A percentile compares a stretch with the other conserved stretches of the same genome.
phyloP scores from a whole-genome alignment of 2,797 vertebrate species.

The Potorous gilbertii region DNA sequence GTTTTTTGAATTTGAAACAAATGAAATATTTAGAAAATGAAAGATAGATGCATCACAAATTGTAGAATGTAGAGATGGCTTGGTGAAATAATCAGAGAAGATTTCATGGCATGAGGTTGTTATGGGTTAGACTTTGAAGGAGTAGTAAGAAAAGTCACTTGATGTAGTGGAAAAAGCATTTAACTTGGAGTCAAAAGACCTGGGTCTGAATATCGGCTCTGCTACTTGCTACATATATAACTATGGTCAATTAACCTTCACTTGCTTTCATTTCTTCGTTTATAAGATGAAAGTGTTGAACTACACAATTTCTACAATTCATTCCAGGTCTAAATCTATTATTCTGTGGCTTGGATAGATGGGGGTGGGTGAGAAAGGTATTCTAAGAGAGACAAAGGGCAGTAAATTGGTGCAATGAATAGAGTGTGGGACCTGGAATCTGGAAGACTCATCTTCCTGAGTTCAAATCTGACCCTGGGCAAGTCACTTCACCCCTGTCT shows the following conservation, averaged over 20 bases:
- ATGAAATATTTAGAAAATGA: background rate
- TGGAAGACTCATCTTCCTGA: background rate
- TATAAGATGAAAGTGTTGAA: background rate
- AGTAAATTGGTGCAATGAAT: background rate
- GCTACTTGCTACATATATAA: background rate
- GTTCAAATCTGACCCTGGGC: background rate
- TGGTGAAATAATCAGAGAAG: background rate
- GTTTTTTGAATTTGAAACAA: background rate
- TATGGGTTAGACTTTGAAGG: background rate
- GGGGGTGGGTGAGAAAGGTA: fast-evolving
- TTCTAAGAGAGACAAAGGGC: background rate
- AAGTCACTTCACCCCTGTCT: background rate
- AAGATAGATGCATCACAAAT: background rate
- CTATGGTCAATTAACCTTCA: background rate
- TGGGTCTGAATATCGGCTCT: background rate
- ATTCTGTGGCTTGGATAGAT: background rate
- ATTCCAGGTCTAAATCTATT: background rate
- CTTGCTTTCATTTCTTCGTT: background rate
- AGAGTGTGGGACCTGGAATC: background rate
- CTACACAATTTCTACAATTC: background rate
- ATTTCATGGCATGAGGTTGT: background rate
- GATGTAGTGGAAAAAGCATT: background rate
- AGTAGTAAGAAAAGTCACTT: background rate
- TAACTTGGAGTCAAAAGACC: background rate
- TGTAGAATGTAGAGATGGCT: background rate